Conservation (phyloP, 1,140 invertebrate species). For the Drosophila serrata region DNA sequence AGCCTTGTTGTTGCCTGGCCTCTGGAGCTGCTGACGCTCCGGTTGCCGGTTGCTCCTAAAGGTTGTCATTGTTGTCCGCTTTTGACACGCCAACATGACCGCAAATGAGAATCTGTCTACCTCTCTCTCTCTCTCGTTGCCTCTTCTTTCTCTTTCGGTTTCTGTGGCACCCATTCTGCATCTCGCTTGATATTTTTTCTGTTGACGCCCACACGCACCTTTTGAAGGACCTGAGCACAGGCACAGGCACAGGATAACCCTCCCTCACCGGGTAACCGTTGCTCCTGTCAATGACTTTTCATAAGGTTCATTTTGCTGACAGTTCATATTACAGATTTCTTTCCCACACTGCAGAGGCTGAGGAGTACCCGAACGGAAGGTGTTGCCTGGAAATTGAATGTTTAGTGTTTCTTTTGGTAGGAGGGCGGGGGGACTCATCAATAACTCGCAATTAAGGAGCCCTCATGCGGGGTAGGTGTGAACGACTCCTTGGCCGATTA, state of each 20-base stretch:
- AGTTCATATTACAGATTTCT: constrained; percentile 59
- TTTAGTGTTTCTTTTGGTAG: constrained; percentile 15
- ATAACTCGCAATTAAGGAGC: constrained; percentile 73
- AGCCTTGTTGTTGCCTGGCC: constrained; percentile 33
- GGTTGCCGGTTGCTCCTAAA: constrained; percentile 27
- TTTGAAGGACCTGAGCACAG: constrained; percentile 45
- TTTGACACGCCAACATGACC: constrained; percentile 74
- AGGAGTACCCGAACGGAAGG: not conserved
- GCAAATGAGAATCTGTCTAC: constrained; percentile 76
- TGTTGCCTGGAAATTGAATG: constrained; percentile 45
- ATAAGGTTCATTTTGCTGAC: constrained; percentile 64
- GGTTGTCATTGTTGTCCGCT: constrained; percentile 57
- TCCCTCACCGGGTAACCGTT: constrained; percentile 2
- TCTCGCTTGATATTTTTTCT: constrained; percentile 44
- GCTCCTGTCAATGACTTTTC: constrained; percentile 72
- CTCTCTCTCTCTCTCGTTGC: not conserved
- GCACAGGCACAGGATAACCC: too few species aligned
- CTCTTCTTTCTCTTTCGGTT: not conserved
- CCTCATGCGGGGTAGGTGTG: constrained; percentile 42
- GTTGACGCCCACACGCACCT: constrained; percentile 60
- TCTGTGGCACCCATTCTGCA: constrained; percentile 14
- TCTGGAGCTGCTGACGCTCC: constrained; percentile 10
- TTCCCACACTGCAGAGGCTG: constrained; percentile 11
- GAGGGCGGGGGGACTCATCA: constrained; percentile 47
- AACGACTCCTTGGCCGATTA: constrained; percentile 60